phyloP scores from a whole-genome alignment of 2,797 vertebrate genomes.

The Loris lydekkerianus region DNA sequence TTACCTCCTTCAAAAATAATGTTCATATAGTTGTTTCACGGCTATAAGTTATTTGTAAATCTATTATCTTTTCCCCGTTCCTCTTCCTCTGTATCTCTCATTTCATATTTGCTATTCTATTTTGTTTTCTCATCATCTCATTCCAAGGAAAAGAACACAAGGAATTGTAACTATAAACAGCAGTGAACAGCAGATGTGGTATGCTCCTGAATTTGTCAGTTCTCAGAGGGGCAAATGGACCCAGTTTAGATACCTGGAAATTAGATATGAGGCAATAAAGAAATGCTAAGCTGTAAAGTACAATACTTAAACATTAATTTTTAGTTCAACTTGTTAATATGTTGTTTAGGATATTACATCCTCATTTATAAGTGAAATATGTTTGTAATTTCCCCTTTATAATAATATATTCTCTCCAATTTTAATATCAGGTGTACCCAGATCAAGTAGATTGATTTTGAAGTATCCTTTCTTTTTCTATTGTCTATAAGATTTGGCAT shows the following conservation, averaged over 20 bases:
- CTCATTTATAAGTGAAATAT: too few species aligned
- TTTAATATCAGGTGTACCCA: too few species aligned
- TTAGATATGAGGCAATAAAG: neutral
- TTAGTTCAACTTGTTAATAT: too few species aligned
- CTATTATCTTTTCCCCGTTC: neutral
- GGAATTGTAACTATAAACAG: neutral
- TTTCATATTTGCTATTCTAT: neutral
- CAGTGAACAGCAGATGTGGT: neutral
- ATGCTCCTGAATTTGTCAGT: neutral
- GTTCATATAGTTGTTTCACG: neutral
- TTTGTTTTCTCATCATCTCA: neutral
- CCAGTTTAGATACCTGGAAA: neutral
- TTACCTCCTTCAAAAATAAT: neutral
- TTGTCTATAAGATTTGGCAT: too few species aligned
- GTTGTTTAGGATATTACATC: too few species aligned
- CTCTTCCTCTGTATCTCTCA: neutral
- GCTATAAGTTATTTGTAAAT: neutral
- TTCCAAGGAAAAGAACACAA: neutral
- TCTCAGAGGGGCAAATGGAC: neutral
- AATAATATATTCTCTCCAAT: too few species aligned
- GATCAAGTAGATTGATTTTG: too few species aligned
- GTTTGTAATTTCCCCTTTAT: too few species aligned
- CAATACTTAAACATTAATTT: too few species aligned
- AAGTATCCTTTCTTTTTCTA: too few species aligned
- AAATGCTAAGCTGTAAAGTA: neutral